Evolutionary conservation across 2,797 vertebrate genomes (phyloP), one percentile per base, ranked within the genome.

Genomic region (Alexandromys oeconomus): DNA sequence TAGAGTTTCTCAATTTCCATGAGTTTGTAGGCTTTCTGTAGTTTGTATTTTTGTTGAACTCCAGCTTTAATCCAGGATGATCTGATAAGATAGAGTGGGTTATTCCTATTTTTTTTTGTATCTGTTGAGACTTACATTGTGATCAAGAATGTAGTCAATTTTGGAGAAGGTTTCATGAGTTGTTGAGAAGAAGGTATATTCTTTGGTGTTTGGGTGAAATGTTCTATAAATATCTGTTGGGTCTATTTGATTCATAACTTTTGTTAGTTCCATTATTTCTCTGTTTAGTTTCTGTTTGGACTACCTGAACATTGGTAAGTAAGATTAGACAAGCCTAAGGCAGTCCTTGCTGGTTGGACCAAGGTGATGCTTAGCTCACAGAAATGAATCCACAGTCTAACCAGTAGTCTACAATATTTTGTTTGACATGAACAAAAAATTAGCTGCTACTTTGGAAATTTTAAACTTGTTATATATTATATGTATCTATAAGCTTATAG

Each of bases 401-500:
- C 0, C 71, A 92, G 23, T 21, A 95, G 74, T 89, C 71, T 80
- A 37, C 73, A 88, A 46, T 19, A 23, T 63, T 7, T 31, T 71
- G 87, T 79, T 57, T 87, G 10, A 89, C 29, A 34, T 78, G 21
- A 86, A n/a, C n/a, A 87, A 88, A 37, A 69, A 79, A 78, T 63
- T 54, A 89, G 57, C 34, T 29, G 65, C 87, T 93, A 51, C 71
- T 51, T 89, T 90, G 85, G 57, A 37, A 37, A 94, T 71, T 91
- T 94, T 87, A 82, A 94, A 87, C 34, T 69, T 84, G 0, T n/a
- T 67, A 82, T 57, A 73, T 34, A 46, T 74, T 40, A 73, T 71
- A 57, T 37, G 4, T 34, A 71, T 46, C 6, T 43, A 73, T 57
- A 87, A 54, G 57, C 25, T 57, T 27, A 59, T 40, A 43, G 7